Evolutionary conservation across 2,888 invertebrate species (phyloP).

Genomic region (Clistopyga incitator): DNA sequence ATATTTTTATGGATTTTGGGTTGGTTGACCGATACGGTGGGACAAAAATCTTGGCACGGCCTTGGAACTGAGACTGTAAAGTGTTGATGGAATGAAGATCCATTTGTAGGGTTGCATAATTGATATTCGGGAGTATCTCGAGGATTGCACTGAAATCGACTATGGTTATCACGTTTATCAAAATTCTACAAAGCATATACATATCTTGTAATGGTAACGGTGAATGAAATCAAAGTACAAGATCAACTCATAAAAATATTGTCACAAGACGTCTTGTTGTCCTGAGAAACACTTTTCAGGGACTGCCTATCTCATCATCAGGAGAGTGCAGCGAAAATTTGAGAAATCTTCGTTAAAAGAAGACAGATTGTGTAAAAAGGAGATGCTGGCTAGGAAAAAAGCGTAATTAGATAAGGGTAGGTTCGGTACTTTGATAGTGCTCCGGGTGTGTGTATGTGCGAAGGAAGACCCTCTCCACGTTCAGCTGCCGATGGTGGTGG

Average conservation of each 20-base stretch:
- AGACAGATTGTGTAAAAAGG: neutral
- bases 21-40: neutral
- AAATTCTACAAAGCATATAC: neutral
- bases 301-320: too few relatives aligned
- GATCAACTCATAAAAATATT: neutral
- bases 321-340: neutral
- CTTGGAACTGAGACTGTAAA: neutral
- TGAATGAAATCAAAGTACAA: neutral
- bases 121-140: neutral
- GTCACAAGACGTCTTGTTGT: too few relatives aligned
- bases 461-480: constrained; percentile 31
- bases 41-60: neutral
- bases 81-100: neutral
- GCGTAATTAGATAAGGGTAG: constrained; percentile 51
- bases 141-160: neutral
- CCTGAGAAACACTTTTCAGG: too few relatives aligned
- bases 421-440: constrained; percentile 60
- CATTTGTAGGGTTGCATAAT: neutral
- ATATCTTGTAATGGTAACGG: neutral
- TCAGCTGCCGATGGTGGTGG: neutral
- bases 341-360: neutral
- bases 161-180: neutral
- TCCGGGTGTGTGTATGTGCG: constrained; percentile 26
- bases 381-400: constrained; percentile 20
- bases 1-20: neutral